These are phyloP conservation scores for Lanius ludovicianus DNA, from an alignment of 2,113 vertebrate genomes.

Conservation along the genomic window DNA sequence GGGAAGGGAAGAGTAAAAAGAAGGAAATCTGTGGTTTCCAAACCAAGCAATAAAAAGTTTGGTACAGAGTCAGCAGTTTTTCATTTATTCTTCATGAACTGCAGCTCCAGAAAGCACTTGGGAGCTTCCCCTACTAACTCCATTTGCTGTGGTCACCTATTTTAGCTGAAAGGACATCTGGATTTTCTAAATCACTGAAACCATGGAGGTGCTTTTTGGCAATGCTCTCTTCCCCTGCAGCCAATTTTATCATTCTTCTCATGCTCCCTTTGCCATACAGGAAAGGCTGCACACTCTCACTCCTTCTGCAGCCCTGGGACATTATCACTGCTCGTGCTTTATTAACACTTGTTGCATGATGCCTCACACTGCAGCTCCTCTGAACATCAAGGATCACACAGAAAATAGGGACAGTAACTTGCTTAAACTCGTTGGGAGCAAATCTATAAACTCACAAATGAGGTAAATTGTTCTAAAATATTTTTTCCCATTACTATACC, in stretches of 20 bases:
- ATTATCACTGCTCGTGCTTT: not conserved
- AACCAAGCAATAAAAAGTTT: slow-evolving; percentile 58
- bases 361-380: not conserved
- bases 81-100: slow-evolving; percentile 38
- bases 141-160: slow-evolving; percentile 40
- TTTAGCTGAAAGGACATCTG: slow-evolving; percentile 48
- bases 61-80: slow-evolving; percentile 45
- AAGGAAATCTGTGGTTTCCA: slow-evolving; percentile 56
- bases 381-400: not conserved
- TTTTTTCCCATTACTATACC: not conserved
- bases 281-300: not conserved
- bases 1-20: slow-evolving; percentile 25
- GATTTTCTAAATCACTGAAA: slow-evolving; percentile 24
- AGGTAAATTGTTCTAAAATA: not conserved
- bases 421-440: not conserved
- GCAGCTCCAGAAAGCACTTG: not conserved
- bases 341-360: not conserved
- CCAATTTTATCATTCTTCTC: not conserved
- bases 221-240: not conserved
- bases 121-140: not conserved
- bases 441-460: not conserved
- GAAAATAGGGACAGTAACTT: not conserved
- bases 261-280: not conserved
- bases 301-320: not conserved
- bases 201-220: slow-evolving; percentile 35